Base-by-base conservation (phyloP, 2,797 vertebrate genomes). In the Thaleichthys pacificus region DNA sequence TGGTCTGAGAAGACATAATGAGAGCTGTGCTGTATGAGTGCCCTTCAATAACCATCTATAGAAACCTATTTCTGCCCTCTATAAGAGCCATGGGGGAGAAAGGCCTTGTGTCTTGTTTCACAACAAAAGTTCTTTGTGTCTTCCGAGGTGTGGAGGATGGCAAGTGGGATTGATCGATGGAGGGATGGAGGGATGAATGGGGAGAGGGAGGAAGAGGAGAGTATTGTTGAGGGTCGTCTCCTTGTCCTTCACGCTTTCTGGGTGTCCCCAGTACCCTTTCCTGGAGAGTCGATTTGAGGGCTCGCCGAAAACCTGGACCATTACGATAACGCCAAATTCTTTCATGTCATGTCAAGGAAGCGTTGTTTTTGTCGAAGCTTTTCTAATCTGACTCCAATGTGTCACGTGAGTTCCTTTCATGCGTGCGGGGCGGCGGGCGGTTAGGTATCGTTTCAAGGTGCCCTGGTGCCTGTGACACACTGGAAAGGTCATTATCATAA, bases 401-500 rank as follows among this genome's bases (percentile, higher is more conserved):
- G 26, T 30, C 15, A 14, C 63, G 26, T 78, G 47, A 56, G 64
- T 74, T 77, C 22, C 57, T 60, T 70, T 76, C 71, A 70, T 77
- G 63, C 64, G 35, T 4, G 21, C 32, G 38, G 17, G 32, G 30
- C 6, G 32, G 30, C 5, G 12, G 32, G 30, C 5, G 12, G 66
- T 14, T 68, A 68, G 64, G 73, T 77, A 69, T 74, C 72, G 85
- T 83, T 75, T 88, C 78, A 86, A 91, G 82, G 83, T 86, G 78
- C 77, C 80, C 79, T 4, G 57, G 70, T 82, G 80, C 81, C 82
- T 84, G 78, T 63, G 72, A 81, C 69, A 84, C 58, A 80, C 71
- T 78, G 73, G 69, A 85, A 70, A 85, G 82, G 76, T 81, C 69
- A 76, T 86, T 82, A 82, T 83, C 69, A 82, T 84, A 84, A 91